Evolutionary conservation across 92 coral and sea anemone species (phyloP).

Genomic region (Palythoa grandis): DNA sequence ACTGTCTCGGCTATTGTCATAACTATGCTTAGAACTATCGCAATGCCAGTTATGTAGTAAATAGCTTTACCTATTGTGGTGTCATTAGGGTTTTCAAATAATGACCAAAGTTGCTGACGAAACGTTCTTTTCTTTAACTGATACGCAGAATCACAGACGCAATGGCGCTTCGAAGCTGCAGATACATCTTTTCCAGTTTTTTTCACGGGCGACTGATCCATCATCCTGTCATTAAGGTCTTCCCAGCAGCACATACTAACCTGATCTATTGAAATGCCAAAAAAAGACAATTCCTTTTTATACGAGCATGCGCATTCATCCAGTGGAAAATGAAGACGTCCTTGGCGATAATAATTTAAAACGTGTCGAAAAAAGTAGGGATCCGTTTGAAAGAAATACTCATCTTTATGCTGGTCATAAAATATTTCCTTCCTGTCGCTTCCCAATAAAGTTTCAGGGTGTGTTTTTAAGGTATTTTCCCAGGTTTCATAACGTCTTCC

Average conservation of each 20-base stretch:
- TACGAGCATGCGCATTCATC: constrained; percentile 85
- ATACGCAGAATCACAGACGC: constrained; percentile 53
- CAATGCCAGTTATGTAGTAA: constrained; percentile 71
- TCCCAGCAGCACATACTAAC: constrained; percentile 88
- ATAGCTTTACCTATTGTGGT: constrained; percentile 68
- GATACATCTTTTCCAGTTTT: constrained; percentile 12
- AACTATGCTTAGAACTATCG: constrained; percentile 77
- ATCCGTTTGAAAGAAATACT: constrained; percentile 88
- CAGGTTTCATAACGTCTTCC: constrained; percentile 96
- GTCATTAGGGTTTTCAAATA: constrained; percentile 82
- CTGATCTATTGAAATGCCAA: constrained; percentile 79
- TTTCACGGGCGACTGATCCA: constrained; percentile 8
- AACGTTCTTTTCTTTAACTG: constrained; percentile 30
- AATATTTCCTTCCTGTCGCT: constrained; percentile 71
- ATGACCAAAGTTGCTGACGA: constrained; percentile 74
- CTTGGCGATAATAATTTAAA: constrained; percentile 88
- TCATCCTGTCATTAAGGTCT: constrained; percentile 66
- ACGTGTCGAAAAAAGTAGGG: constrained; percentile 90
- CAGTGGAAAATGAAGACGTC: constrained; percentile 86
- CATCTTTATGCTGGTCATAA: constrained; percentile 68
- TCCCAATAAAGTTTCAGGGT: constrained; percentile 84
- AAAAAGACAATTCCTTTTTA: constrained; percentile 85
- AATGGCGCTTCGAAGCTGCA: constrained; percentile 17
- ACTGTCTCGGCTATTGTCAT: constrained; percentile 89
- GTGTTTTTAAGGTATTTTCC: constrained; percentile 83